Evolutionary conservation across 2,888 invertebrate species (phyloP).

Genomic region (Noctua fimbriata): DNA sequence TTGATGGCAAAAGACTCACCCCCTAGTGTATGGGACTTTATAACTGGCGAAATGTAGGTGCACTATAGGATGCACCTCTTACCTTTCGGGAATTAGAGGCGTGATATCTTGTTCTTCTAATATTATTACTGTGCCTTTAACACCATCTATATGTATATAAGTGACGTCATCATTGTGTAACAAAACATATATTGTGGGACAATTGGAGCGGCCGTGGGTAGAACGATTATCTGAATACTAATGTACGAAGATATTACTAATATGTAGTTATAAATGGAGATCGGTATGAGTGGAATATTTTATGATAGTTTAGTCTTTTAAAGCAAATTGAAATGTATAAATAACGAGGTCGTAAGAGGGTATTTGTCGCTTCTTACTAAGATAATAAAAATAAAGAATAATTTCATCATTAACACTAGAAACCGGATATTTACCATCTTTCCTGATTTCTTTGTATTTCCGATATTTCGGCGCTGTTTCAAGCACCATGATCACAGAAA

Average conservation of each 20-base stretch:
- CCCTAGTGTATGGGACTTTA: neutral
- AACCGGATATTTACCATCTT: too few relatives aligned
- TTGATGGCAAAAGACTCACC: neutral
- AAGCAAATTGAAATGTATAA: slow-evolving; percentile 1
- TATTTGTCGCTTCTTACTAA: neutral
- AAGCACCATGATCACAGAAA: too few relatives aligned
- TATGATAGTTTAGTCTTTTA: slow-evolving; percentile 40
- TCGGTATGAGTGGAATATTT: slow-evolving; percentile 57
- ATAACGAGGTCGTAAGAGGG: slow-evolving; percentile 24
- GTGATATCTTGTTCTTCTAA: neutral
- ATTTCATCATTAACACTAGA: too few relatives aligned
- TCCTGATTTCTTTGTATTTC: too few relatives aligned
- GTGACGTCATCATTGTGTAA: slow-evolving; percentile 63
- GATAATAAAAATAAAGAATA: too few relatives aligned
- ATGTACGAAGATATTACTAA: slow-evolving; percentile 63
- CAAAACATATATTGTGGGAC: slow-evolving; percentile 56
- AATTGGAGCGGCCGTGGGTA: slow-evolving; percentile 76
- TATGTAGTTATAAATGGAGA: slow-evolving; percentile 26
- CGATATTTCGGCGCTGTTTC: too few relatives aligned
- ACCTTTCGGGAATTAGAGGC: neutral
- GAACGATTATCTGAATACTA: slow-evolving; percentile 73
- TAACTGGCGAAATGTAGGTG: neutral
- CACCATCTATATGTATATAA: slow-evolving; percentile 17
- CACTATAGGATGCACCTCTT: neutral
- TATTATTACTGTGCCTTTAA: neutral